Conservation (phyloP, 1,140 invertebrate genomes). For the Ips nitidus region DNA sequence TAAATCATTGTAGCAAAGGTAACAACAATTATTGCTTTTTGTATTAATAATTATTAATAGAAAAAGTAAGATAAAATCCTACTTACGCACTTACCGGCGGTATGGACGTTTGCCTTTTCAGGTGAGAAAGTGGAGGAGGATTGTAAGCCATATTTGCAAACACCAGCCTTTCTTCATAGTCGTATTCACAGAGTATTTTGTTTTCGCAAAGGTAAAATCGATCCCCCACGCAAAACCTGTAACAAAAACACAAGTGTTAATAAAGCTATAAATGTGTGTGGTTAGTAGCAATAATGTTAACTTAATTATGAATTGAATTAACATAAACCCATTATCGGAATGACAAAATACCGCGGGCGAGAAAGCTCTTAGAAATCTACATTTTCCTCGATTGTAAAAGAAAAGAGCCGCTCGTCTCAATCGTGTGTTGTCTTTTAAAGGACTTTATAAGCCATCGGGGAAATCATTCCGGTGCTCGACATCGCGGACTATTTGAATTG, state of each 20-base stretch:
- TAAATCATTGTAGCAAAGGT: too few species aligned
- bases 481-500: conserved; percentile 43
- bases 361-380: conserved; percentile 21
- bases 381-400: conserved; percentile 23
- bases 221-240: conserved; percentile 95
- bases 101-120: conserved; percentile 66
- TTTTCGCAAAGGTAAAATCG: conserved; percentile 95
- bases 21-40: too few species aligned
- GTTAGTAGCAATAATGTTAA: too few species aligned
- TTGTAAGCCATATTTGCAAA: conserved; percentile 92
- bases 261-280: neutral
- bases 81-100: conserved; percentile 48
- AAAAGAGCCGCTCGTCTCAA: conserved; percentile 31
- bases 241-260: conserved; percentile 42
- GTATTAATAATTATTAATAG: too few species aligned
- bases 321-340: neutral
- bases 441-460: conserved; percentile 43
- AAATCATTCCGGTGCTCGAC: conserved; percentile 41
- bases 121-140: conserved; percentile 80
- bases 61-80: neutral
- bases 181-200: conserved; percentile 96
- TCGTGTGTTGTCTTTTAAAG: conserved; percentile 41
- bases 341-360: neutral
- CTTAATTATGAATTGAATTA: too few species aligned
- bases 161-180: conserved; percentile 91